These are phyloP conservation scores for Ylistrum balloti DNA, from an alignment of 1,140 invertebrate species.

Conservation along the genomic window DNA sequence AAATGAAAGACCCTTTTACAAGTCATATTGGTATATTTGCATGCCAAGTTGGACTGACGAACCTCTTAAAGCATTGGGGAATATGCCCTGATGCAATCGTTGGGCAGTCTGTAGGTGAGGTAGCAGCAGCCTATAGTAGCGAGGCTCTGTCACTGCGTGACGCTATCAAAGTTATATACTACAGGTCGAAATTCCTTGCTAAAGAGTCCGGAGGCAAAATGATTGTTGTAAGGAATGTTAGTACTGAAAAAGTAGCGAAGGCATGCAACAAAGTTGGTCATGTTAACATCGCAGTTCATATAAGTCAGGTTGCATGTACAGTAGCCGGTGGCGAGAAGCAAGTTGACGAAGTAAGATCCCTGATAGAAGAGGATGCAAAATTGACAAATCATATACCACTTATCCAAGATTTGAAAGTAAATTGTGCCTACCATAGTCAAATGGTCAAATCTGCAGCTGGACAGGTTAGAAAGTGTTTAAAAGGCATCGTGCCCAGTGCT, in stretches of 20 bases:
- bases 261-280: conserved; percentile 42
- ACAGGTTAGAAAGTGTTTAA: conserved; percentile 42
- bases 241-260: conserved; percentile 42
- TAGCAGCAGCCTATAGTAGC: too few species aligned
- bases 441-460: conserved; percentile 43
- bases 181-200: conserved; percentile 51
- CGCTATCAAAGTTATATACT: conserved; percentile 63
- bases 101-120: too few species aligned
- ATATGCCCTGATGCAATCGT: conserved; percentile 54
- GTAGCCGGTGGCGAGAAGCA: conserved; percentile 58
- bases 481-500: background rate
- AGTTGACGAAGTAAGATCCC: conserved; percentile 37
- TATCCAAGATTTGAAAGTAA: conserved; percentile 42
- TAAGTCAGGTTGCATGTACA: conserved; percentile 57
- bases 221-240: conserved; percentile 59
- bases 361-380: background rate
- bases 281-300: conserved; percentile 59
- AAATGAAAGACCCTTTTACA: too few species aligned
- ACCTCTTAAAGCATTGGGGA: conserved; percentile 55
- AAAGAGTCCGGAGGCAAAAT: conserved; percentile 57
- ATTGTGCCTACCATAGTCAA: conserved; percentile 65
- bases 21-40: too few species aligned
- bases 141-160: conserved; percentile 53
- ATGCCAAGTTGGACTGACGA: too few species aligned
- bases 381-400: background rate